phyloP scores from a whole-genome alignment of 2,888 invertebrate genomes.

The Torymus tubicola region DNA sequence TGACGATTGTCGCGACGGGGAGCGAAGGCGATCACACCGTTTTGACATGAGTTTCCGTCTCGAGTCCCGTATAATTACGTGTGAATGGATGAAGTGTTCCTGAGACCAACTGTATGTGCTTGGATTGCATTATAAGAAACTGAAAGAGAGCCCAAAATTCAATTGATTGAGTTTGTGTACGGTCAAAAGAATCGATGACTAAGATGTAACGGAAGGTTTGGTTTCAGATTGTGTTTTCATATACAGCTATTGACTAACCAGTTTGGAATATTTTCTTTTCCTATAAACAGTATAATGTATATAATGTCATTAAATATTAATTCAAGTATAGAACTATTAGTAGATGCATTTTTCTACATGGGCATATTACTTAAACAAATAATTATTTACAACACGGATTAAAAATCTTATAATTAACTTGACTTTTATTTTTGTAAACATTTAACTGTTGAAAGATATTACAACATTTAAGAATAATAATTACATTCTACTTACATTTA shows the following conservation, averaged over 20 bases:
- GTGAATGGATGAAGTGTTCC: slow-evolving; percentile 12
- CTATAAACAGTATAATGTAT: no score
- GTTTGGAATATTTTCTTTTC: background rate
- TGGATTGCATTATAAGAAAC: slow-evolving; percentile 7
- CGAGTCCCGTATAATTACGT: slow-evolving; percentile 20
- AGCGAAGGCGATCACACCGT: slow-evolving; percentile 12
- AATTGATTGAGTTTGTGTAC: slow-evolving; percentile 30
- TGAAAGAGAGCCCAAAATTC: slow-evolving; percentile 21
- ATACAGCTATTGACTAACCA: background rate
- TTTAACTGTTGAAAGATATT: no score
- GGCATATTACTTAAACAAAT: no score
- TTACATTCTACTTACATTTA: no score
- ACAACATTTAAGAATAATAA: no score
- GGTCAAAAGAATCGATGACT: slow-evolving; percentile 35
- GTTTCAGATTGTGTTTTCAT: slow-evolving; percentile 11
- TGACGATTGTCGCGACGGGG: slow-evolving; percentile 18
- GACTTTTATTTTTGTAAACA: no score
- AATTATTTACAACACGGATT: no score
- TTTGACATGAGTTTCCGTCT: slow-evolving; percentile 43
- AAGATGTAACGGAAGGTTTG: background rate
- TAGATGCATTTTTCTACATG: no score
- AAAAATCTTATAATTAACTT: no score
- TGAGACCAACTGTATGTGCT: background rate
- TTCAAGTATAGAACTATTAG: no score
- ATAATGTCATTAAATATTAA: no score